These are phyloP conservation scores for Rhagophthalmus giganteus DNA, from an alignment of 2,888 invertebrate genomes.

Conservation along the genomic window DNA sequence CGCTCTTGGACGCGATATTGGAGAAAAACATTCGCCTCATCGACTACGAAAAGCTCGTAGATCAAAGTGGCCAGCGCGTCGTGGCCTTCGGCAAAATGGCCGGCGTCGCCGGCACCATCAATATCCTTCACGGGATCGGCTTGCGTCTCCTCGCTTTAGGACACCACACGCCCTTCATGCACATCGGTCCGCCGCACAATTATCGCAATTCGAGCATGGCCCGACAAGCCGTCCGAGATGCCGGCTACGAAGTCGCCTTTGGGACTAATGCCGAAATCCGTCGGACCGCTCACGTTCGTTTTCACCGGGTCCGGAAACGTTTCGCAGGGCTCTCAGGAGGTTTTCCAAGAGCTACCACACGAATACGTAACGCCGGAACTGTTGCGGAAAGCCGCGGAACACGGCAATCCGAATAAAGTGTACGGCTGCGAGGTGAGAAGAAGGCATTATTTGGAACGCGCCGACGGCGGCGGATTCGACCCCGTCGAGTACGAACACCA, in stretches of 20 bases:
- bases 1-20: slow-evolving; percentile 90
- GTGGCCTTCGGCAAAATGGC: slow-evolving; percentile 99
- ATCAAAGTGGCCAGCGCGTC: slow-evolving; percentile 83
- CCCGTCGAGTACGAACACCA: slow-evolving; percentile 84
- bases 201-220: slow-evolving; percentile 98
- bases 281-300: slow-evolving; percentile 96
- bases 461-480: slow-evolving; percentile 91
- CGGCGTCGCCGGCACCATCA: slow-evolving; percentile 97
- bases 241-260: slow-evolving; percentile 98
- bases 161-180: slow-evolving; percentile 99
- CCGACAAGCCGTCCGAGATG: slow-evolving; percentile 93
- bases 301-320: slow-evolving; percentile 99
- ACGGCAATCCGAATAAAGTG: slow-evolving; percentile 94
- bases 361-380: slow-evolving; percentile 97
- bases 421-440: slow-evolving; percentile 96
- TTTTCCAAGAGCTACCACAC: slow-evolving; percentile 95
- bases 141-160: slow-evolving; percentile 91
- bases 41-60: slow-evolving; percentile 96
- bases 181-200: slow-evolving; percentile 98
- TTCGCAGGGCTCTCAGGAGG: slow-evolving; percentile 85
- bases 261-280: slow-evolving; percentile 92
- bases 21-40: slow-evolving; percentile 96
- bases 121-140: slow-evolving; percentile 96
- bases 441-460: slow-evolving; percentile 89
- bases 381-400: slow-evolving; percentile 92